phyloP scores from a whole-genome alignment of 1,140 invertebrate species.

The Spodoptera frugiperda region DNA sequence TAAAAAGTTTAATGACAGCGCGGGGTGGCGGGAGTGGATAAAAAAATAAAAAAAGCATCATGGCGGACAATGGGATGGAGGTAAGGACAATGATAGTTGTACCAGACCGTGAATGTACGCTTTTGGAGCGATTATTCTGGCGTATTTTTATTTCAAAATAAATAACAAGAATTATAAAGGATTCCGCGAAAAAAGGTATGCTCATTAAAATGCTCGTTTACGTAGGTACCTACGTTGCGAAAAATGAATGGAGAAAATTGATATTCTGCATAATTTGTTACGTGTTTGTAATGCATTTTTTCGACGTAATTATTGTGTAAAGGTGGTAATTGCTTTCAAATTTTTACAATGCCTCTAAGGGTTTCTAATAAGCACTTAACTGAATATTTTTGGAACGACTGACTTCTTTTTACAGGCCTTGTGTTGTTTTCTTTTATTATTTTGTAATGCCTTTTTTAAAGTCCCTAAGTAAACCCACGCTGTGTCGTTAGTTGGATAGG shows the following conservation, averaged over 20 bases:
- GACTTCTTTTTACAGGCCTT: too few relatives aligned
- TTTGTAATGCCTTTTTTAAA: too few relatives aligned
- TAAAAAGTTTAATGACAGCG: slow-evolving; percentile 49
- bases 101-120: slow-evolving; percentile 50
- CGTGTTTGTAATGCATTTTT: slow-evolving; percentile 7
- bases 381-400: too few relatives aligned
- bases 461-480: too few relatives aligned
- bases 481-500: neutral
- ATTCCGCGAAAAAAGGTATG: slow-evolving; percentile 35
- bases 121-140: slow-evolving; percentile 39
- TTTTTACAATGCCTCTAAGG: neutral
- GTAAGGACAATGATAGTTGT: slow-evolving; percentile 52
- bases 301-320: neutral
- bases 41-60: slow-evolving; percentile 38
- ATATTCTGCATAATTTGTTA: slow-evolving; percentile 31
- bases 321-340: slow-evolving; percentile 9
- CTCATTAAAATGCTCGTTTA: slow-evolving; percentile 35
- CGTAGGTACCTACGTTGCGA: neutral
- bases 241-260: slow-evolving; percentile 23
- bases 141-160: slow-evolving; percentile 21
- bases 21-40: slow-evolving; percentile 36
- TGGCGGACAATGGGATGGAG: slow-evolving; percentile 46
- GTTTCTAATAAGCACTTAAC: too few relatives aligned
- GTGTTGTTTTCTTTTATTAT: too few relatives aligned
- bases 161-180: slow-evolving; percentile 44